Percentiles rank a stretch among this genome's conserved stretches.
Conservation (phyloP, 2,113 vertebrate species). For the Seriola rivoliana region DNA sequence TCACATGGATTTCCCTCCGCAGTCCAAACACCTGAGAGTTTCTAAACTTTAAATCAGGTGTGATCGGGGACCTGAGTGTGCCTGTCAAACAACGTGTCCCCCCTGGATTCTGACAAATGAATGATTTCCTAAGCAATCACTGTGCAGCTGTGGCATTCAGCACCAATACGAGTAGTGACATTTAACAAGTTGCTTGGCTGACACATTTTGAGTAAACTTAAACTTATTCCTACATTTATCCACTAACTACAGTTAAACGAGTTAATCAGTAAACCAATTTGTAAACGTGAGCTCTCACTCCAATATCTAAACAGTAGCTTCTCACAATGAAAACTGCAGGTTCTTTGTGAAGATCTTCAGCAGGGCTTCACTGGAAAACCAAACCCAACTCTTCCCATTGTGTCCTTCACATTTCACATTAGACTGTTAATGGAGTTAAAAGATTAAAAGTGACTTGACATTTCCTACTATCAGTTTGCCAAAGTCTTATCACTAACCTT, state of each 20-base stretch:
- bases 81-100: background rate
- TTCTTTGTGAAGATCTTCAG: background rate
- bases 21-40: background rate
- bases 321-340: background rate
- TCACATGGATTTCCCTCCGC: background rate
- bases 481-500: constrained; percentile 36
- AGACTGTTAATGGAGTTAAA: background rate
- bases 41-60: background rate
- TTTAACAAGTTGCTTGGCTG: background rate
- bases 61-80: too few species aligned
- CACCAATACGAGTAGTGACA: background rate
- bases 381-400: background rate
- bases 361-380: background rate
- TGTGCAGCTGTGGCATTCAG: background rate
- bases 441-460: background rate
- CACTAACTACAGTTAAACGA: background rate
- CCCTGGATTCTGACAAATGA: too few species aligned
- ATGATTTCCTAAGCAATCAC: too few species aligned
- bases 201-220: background rate
- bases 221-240: background rate
- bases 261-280: constrained; percentile 42
- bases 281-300: background rate
- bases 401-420: background rate
- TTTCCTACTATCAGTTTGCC: background rate
- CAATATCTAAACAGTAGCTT: background rate